Percentiles rank a stretch among this genome's conserved stretches.
These are phyloP conservation scores for Tenthredo scrophulariae DNA, from an alignment of 2,888 invertebrate genomes.

Conservation along the genomic window DNA sequence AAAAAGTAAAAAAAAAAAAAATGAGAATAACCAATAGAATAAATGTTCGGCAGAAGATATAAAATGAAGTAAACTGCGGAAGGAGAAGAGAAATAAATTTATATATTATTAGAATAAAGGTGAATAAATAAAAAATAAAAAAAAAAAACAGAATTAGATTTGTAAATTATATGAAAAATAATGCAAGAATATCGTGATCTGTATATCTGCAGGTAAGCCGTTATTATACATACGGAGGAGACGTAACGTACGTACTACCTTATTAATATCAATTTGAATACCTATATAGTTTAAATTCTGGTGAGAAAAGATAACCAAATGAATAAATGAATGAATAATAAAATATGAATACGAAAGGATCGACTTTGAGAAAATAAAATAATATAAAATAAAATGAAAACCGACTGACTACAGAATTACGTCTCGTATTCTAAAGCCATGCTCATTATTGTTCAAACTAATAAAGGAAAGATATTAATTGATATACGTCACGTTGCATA, in stretches of 20 bases:
- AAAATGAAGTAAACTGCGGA: slow-evolving; percentile 42
- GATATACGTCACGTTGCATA: not conserved
- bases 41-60: slow-evolving; percentile 44
- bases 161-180: slow-evolving; percentile 45
- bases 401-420: slow-evolving; percentile 19
- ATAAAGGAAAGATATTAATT: not conserved
- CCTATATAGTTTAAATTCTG: not conserved
- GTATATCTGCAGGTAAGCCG: slow-evolving; percentile 9
- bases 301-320: not conserved
- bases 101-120: slow-evolving; percentile 49
- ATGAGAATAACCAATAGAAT: not conserved
- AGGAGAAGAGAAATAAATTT: slow-evolving; percentile 41
- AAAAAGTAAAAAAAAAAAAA: slow-evolving; percentile 56
- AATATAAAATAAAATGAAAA: not conserved
- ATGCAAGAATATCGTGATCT: slow-evolving; percentile 52
- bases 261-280: slow-evolving; percentile 10
- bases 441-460: slow-evolving; percentile 26
- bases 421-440: slow-evolving; percentile 22
- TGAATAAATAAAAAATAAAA: slow-evolving; percentile 48
- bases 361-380: not conserved
- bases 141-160: slow-evolving; percentile 18
- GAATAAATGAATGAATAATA: not conserved
- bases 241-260: not conserved
- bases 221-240: not conserved
- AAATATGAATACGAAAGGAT: not conserved